These are phyloP conservation scores for Spialia ferax DNA, from an alignment of 2,888 invertebrate species.

Conservation along the genomic window DNA sequence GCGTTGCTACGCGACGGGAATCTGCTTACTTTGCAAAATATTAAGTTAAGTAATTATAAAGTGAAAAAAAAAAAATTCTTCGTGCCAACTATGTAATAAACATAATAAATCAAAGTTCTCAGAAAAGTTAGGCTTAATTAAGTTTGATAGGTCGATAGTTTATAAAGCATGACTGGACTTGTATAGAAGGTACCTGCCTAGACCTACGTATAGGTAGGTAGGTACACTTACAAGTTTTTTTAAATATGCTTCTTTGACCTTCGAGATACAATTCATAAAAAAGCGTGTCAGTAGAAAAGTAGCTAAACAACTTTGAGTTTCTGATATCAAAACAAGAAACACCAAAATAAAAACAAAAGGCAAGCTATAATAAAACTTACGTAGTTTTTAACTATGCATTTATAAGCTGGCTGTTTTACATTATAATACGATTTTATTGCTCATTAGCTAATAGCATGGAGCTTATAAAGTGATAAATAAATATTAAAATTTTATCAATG, in stretches of 20 bases:
- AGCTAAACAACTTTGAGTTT: not conserved
- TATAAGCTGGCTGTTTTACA: not conserved
- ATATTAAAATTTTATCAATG: slow-evolving; percentile 4
- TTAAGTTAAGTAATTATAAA: too few relatives aligned
- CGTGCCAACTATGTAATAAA: too few relatives aligned
- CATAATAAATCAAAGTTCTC: too few relatives aligned
- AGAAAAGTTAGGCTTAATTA: slow-evolving; percentile 5
- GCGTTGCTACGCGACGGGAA: slow-evolving; percentile 42
- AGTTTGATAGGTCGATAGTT: not conserved
- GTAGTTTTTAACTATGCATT: not conserved
- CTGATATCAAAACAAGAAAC: not conserved
- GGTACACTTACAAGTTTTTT: slow-evolving; percentile 20
- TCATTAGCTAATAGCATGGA: slow-evolving; percentile 8
- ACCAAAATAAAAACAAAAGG: not conserved
- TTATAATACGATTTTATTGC: not conserved
- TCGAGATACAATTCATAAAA: slow-evolving; percentile 20
- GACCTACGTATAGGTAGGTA: too few relatives aligned
- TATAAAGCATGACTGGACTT: not conserved
- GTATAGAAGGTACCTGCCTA: not conserved
- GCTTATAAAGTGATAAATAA: not conserved
- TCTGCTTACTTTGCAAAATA: not conserved
- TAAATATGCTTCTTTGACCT: slow-evolving; percentile 22
- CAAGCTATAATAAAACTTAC: not conserved
- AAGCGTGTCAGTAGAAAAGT: slow-evolving; percentile 21
- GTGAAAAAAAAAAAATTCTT: too few relatives aligned